Percentiles rank a stretch among this genome's conserved stretches.
Conservation (phyloP, 1,140 invertebrate species). For the Drosophila burlai region DNA sequence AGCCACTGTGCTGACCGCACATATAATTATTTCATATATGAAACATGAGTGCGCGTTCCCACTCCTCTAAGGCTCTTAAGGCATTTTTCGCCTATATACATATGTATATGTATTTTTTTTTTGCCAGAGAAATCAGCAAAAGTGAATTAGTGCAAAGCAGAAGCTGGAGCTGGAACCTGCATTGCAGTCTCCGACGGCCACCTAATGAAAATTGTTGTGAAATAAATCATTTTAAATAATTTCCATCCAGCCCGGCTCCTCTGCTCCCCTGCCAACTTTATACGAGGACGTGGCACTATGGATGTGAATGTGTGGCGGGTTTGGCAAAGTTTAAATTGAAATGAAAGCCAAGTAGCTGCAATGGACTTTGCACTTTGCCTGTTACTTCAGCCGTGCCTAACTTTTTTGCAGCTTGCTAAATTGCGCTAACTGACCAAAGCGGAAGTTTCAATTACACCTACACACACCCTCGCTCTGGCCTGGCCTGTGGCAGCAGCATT, state of each 20-base stretch:
- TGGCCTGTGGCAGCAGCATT: conserved; percentile 56
- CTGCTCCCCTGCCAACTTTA: not conserved
- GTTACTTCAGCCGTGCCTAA: conserved; percentile 81
- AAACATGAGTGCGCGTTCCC: conserved; percentile 61
- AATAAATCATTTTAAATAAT: conserved; percentile 84
- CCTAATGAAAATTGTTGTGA: conserved; percentile 82
- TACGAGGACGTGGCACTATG: not conserved
- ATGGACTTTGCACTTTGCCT: conserved; percentile 80
- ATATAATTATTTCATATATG: conserved; percentile 83
- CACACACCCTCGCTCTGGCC: conserved; percentile 14
- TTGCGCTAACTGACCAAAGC: conserved; percentile 83
- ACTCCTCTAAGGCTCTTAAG: conserved; percentile 37
- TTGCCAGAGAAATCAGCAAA: conserved; percentile 66
- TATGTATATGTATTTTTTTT: conserved; percentile 25
- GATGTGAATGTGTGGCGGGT: conserved; percentile 32
- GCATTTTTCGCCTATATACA: conserved; percentile 63
- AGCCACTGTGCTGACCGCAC: conserved; percentile 67
- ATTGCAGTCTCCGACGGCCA: conserved; percentile 63
- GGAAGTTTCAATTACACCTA: conserved; percentile 82
- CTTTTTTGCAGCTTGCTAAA: conserved; percentile 83
- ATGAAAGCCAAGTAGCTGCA: conserved; percentile 82
- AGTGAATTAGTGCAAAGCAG: conserved; percentile 71
- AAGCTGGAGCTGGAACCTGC: conserved; percentile 42
- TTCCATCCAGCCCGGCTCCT: conserved; percentile 52
- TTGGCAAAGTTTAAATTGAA: conserved; percentile 80